phyloP scores from a whole-genome alignment of 2,113 vertebrate genomes.

The Colaptes auratus region DNA sequence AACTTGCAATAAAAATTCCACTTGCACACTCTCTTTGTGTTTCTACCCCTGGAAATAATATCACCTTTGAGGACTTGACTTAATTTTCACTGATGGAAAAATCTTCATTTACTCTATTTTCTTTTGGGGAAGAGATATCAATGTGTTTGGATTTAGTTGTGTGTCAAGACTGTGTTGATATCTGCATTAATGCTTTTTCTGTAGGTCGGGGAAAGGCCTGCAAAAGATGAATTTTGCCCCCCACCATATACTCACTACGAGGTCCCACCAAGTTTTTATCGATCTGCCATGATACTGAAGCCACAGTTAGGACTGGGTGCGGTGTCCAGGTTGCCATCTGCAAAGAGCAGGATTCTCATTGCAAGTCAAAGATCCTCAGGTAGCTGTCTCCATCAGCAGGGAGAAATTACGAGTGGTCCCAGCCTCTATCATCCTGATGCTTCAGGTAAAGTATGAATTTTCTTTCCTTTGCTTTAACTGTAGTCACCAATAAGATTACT shows the following conservation, averaged over 20 bases:
- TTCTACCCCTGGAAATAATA: background rate
- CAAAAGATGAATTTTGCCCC: conserved; percentile 80
- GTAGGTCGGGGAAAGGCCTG: conserved; percentile 76
- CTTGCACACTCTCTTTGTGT: background rate
- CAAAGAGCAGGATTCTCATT: conserved; percentile 86
- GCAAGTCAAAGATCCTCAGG: conserved; percentile 84
- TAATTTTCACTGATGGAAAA: background rate
- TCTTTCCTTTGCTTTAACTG: background rate
- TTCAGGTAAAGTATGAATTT: conserved; percentile 79
- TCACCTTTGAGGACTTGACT: background rate
- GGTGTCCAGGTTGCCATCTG: conserved; percentile 84
- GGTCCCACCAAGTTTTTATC: conserved; percentile 80
- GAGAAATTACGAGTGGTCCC: conserved; percentile 75
- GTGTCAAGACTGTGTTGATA: background rate
- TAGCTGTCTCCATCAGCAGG: conserved; percentile 79
- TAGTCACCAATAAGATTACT: background rate
- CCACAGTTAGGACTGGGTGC: conserved; percentile 92
- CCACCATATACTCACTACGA: conserved; percentile 76
- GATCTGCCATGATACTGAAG: conserved; percentile 87
- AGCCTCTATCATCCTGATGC: conserved; percentile 77
- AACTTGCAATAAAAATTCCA: background rate
- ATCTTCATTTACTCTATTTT: background rate
- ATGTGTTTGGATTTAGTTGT: background rate
- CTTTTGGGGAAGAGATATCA: background rate
- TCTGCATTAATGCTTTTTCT: conserved; percentile 14